Base-by-base conservation (phyloP, 1,140 invertebrate species). In the Aphelinus atriplicis region DNA sequence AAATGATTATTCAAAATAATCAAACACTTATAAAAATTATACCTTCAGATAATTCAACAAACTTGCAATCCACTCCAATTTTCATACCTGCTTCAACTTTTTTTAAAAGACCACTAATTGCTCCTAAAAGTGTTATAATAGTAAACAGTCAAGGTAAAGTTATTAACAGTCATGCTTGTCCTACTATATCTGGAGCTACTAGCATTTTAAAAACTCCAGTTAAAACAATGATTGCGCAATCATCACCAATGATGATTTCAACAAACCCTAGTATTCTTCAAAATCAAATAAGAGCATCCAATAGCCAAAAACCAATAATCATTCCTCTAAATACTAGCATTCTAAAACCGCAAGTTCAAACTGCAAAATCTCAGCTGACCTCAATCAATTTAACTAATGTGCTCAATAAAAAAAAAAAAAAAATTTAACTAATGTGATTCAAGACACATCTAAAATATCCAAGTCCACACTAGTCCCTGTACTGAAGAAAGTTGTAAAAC, bases 291-390 rank as follows among this genome's bases (percentile, higher is more conserved):
- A 67, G 62, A 68, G 43, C 48, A 46, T 48, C 65, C 4, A 68
- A 62, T 43, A 73, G 48, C 55, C 57, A 68, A 73, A 61, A 64
- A 47, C 72, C 72, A 68, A 68, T 67, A 67, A 68, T 68, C 6
- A 68, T 67, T 61, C 65, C 64, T 55, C 57, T 48, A 55, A 46
- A 51, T 26, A 62, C 56, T 4, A 68, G 50, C 62, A 62, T 73
- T 62, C 55, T 62, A n/a, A 73, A 73, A 48, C 3, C 64, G 55
- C 56, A 73, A 47, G 26, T 68, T 7, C 9, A 60, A 62, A 51
- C 1, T 53, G 46, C 48, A 7, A 62, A 26, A 26, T 26, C 26
- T 26, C 26, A 26, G 26, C 26, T 26, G 26, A 26, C 26, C 26
- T 26, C 26, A 26, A 26, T 26, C 26, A 26, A 26, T 26, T 26